phyloP scores from a whole-genome alignment of 2,888 invertebrate genomes.

The Reticulitermes lucifugus region DNA sequence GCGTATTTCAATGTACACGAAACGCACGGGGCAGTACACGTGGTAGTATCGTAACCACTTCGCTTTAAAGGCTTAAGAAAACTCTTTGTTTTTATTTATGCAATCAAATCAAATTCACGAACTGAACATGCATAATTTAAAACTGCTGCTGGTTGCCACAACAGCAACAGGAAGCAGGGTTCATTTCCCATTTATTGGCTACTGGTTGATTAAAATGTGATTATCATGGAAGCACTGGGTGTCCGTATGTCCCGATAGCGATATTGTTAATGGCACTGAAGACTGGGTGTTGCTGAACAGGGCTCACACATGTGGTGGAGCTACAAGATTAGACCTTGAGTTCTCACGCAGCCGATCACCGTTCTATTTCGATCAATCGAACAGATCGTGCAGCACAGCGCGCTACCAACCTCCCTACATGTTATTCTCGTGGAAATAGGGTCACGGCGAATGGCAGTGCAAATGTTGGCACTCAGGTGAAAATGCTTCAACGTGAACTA shows the following conservation, averaged over 20 bases:
- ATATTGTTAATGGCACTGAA: not conserved
- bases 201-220: not conserved
- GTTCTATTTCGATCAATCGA: not conserved
- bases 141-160: not conserved
- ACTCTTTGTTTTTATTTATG: no score
- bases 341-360: not conserved
- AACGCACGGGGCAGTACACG: no score
- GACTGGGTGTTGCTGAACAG: not conserved
- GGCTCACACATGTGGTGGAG: not conserved
- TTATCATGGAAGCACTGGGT: not conserved
- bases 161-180: not conserved
- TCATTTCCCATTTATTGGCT: constrained; percentile 6
- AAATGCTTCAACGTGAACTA: no score
- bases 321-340: not conserved
- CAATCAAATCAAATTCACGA: no score
- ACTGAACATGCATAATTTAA: no score
- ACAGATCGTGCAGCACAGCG: not conserved
- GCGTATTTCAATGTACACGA: no score
- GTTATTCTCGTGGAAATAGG: not conserved
- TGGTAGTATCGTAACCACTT: no score
- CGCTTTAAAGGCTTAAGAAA: no score
- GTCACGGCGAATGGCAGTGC: no score
- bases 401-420: not conserved
- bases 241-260: not conserved
- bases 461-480: no score